phyloP scores from a whole-genome alignment of 2,888 invertebrate species.

The Seira sanloemensis region DNA sequence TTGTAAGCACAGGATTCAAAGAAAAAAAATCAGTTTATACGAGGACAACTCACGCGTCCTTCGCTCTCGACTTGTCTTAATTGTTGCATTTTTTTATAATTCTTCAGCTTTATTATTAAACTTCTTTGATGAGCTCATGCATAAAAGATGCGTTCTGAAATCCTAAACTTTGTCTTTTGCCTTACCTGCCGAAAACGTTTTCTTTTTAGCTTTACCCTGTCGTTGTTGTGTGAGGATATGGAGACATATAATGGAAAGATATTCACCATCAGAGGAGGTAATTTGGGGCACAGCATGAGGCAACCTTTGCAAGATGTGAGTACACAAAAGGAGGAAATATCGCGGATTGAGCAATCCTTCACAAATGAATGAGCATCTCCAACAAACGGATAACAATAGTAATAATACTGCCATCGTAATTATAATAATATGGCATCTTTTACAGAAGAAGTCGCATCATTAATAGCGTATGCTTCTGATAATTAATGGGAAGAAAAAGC shows the following conservation, averaged over 20 bases:
- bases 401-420: slow-evolving; percentile 11
- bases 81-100: slow-evolving; percentile 53
- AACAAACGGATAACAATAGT: slow-evolving; percentile 34
- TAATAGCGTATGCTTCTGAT: not conserved
- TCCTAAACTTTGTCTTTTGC: not conserved
- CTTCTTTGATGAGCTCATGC: slow-evolving; percentile 53
- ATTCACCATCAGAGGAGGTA: slow-evolving; percentile 51
- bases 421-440: not conserved
- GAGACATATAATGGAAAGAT: not conserved
- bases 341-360: slow-evolving; percentile 61
- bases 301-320: slow-evolving; percentile 59
- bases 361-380: slow-evolving; percentile 58
- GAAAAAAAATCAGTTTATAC: too few species aligned
- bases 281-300: slow-evolving; percentile 69
- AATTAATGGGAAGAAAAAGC: not conserved
- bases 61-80: slow-evolving; percentile 49
- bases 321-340: slow-evolving; percentile 64
- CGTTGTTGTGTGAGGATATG: not conserved
- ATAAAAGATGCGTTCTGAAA: not conserved
- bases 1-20: too few species aligned
- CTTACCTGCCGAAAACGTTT: not conserved
- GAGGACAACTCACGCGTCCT: slow-evolving; percentile 58
- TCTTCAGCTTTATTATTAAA: slow-evolving; percentile 51
- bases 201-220: not conserved
- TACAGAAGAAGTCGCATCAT: not conserved